Percentiles rank a stretch among this genome's conserved stretches.
phyloP scores from a whole-genome alignment of 2,113 vertebrate genomes.

The Scartelaos histophorus region DNA sequence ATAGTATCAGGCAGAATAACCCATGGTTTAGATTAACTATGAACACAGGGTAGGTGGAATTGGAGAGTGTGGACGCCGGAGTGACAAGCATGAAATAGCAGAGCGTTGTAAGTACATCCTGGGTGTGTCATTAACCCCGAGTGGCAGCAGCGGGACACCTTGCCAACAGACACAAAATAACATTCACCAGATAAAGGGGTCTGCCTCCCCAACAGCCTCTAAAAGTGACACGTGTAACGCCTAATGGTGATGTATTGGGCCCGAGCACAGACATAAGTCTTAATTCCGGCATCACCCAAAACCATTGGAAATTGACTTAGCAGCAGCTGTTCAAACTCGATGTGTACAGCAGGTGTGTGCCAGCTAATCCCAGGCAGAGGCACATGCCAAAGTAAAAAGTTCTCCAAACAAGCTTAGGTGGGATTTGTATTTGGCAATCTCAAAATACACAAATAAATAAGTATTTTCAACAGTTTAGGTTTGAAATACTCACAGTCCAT shows the following conservation, averaged over 20 bases:
- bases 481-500: slow-evolving; percentile 87
- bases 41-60: slow-evolving; percentile 27
- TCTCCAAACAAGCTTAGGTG: slow-evolving; percentile 34
- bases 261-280: slow-evolving; percentile 68
- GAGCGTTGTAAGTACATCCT: slow-evolving; percentile 24
- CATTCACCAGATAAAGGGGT: slow-evolving; percentile 53
- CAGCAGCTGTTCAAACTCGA: slow-evolving; percentile 60
- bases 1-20: slow-evolving; percentile 14
- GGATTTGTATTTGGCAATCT: slow-evolving; percentile 17
- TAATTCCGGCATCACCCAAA: slow-evolving; percentile 68
- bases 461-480: background rate
- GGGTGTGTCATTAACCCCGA: slow-evolving; percentile 59
- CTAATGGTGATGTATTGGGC: slow-evolving; percentile 75
- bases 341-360: slow-evolving; percentile 20
- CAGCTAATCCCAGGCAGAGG: slow-evolving; percentile 40
- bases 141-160: slow-evolving; percentile 54
- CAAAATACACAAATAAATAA: background rate
- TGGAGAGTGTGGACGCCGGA: slow-evolving; percentile 18
- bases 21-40: background rate
- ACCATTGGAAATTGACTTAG: slow-evolving; percentile 62
- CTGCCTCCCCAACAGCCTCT: slow-evolving; percentile 53
- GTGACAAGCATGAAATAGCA: slow-evolving; percentile 45
- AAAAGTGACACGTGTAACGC: slow-evolving; percentile 54
- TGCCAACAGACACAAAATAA: slow-evolving; percentile 61
- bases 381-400: slow-evolving; percentile 33